These are phyloP conservation scores for Oncorhynchus mykiss DNA, from an alignment of 2,113 vertebrate species.

Conservation along the genomic window DNA sequence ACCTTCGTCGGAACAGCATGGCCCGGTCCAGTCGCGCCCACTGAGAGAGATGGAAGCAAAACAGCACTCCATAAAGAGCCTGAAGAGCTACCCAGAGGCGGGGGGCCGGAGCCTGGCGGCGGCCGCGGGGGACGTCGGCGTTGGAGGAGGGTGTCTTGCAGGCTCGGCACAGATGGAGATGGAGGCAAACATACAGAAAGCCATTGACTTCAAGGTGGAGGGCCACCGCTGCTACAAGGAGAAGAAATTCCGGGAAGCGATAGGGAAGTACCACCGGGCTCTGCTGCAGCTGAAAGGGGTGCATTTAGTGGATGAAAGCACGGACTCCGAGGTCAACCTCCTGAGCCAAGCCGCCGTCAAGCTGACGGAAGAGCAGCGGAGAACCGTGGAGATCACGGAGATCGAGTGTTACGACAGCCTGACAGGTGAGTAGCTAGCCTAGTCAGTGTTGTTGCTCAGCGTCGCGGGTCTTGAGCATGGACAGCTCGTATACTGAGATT, in stretches of 20 bases:
- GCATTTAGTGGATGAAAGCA: conserved; percentile 75
- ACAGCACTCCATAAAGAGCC: conserved; percentile 72
- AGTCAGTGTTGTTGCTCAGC: neutral
- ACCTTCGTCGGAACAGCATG: conserved; percentile 73
- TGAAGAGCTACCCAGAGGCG: conserved; percentile 76
- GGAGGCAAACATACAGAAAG: conserved; percentile 85
- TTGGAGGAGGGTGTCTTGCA: conserved; percentile 54
- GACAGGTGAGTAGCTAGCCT: conserved; percentile 74
- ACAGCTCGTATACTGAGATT: conserved; percentile 1
- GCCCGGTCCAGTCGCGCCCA: conserved; percentile 66
- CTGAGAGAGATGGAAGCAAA: conserved; percentile 79
- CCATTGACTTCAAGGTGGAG: conserved; percentile 87
- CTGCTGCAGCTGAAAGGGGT: conserved; percentile 88
- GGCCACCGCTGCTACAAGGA: conserved; percentile 90
- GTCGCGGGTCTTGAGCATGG: neutral
- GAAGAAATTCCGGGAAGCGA: conserved; percentile 92
- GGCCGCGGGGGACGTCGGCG: conserved; percentile 67
- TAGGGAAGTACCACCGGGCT: conserved; percentile 91
- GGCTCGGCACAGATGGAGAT: conserved; percentile 76
- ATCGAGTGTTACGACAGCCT: conserved; percentile 92
- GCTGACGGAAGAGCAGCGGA: conserved; percentile 85
- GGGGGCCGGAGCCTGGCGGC: conserved; percentile 79
- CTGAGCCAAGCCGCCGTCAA: conserved; percentile 68
- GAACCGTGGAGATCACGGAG: conserved; percentile 86
- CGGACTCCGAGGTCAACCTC: conserved; percentile 73